These are phyloP conservation scores for Suncus etruscus DNA, from an alignment of 2,113 vertebrate genomes.

Conservation along the genomic window DNA sequence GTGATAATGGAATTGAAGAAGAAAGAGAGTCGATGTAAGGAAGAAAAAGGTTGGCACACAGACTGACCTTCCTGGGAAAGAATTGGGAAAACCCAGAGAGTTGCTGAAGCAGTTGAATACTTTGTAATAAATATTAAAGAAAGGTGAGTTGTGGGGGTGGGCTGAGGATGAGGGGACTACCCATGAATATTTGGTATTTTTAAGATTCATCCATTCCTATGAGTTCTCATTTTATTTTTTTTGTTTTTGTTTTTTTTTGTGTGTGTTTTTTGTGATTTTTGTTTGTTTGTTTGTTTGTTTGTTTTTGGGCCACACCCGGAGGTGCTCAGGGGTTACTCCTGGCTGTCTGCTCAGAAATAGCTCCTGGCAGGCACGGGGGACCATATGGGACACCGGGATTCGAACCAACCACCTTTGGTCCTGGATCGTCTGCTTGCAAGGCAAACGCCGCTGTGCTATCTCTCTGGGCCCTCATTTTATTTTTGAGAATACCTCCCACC, in stretches of 20 bases:
- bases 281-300: no score
- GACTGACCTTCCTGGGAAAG: background rate
- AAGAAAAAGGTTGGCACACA: conserved; percentile 55
- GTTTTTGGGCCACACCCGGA: no score
- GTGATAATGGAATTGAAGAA: conserved; percentile 46
- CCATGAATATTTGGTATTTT: background rate
- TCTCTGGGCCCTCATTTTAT: background rate
- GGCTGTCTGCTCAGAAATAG: no score
- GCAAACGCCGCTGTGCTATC: no score
- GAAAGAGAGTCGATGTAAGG: conserved; percentile 23
- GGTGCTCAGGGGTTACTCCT: no score
- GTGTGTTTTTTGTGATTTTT: no score
- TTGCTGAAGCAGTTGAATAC: conserved; percentile 32
- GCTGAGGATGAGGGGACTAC: background rate
- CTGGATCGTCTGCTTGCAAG: no score
- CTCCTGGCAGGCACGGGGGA: no score
- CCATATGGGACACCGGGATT: no score
- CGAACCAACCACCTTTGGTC: no score
- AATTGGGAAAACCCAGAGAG: conserved; percentile 30
- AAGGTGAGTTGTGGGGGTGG: background rate
- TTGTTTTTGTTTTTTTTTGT: no score
- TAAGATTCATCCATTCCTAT: background rate
- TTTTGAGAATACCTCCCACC: background rate
- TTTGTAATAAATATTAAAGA: conserved; percentile 34
- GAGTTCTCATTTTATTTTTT: background rate